These are phyloP conservation scores for Plotosus lineatus DNA, from an alignment of 2,113 vertebrate genomes.

Conservation along the genomic window DNA sequence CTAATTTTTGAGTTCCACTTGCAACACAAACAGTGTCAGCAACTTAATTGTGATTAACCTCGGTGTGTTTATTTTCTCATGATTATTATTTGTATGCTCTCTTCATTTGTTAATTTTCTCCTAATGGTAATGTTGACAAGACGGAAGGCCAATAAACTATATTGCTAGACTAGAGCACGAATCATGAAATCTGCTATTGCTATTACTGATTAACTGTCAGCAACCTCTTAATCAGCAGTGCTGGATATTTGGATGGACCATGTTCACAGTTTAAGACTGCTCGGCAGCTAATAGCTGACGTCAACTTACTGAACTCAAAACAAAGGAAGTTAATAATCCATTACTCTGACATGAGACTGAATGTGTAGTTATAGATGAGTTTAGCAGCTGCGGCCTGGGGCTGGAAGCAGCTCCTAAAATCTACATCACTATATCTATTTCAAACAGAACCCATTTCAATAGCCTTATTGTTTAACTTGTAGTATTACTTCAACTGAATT, in stretches of 20 bases:
- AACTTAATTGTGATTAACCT: slow-evolving; percentile 61
- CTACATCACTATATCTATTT: not conserved
- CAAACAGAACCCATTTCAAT: not conserved
- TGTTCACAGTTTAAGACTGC: slow-evolving; percentile 50
- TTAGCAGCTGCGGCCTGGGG: slow-evolving; percentile 42
- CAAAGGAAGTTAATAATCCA: slow-evolving; percentile 51
- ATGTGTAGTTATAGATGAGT: slow-evolving; percentile 34
- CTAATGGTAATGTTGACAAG: slow-evolving; percentile 61
- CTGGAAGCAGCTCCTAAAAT: slow-evolving; percentile 19
- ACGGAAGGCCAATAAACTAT: slow-evolving; percentile 53
- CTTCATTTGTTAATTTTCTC: slow-evolving; percentile 60
- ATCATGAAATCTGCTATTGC: slow-evolving; percentile 59
- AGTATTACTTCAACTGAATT: not conserved
- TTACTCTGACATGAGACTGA: slow-evolving; percentile 40
- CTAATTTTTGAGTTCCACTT: slow-evolving; percentile 61
- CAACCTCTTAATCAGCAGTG: slow-evolving; percentile 48
- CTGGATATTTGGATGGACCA: slow-evolving; percentile 63
- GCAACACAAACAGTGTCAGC: slow-evolving; percentile 64
- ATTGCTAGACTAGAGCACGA: slow-evolving; percentile 33
- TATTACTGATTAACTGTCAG: slow-evolving; percentile 60
- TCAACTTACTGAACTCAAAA: slow-evolving; percentile 38
- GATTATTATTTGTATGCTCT: slow-evolving; percentile 20
- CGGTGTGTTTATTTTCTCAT: slow-evolving; percentile 64
- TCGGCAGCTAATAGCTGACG: slow-evolving; percentile 48
- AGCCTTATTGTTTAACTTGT: not conserved